Percentiles rank a stretch among this genome's conserved stretches.
These are phyloP conservation scores for Bombyx huttoni DNA, from an alignment of 2,888 invertebrate genomes.

Conservation along the genomic window DNA sequence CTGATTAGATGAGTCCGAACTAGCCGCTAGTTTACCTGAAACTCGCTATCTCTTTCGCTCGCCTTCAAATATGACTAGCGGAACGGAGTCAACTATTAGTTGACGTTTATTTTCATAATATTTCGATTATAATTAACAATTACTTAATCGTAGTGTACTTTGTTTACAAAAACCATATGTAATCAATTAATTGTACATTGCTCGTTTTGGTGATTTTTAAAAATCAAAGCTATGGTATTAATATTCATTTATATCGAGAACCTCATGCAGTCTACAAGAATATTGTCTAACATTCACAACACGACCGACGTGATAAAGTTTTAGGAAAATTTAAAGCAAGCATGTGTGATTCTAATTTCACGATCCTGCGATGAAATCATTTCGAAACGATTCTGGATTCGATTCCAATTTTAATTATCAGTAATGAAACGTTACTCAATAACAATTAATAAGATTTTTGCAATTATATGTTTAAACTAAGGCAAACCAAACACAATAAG, in stretches of 20 bases:
- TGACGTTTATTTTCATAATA: background rate
- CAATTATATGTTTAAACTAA: too few relatives aligned
- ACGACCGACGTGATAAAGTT: slow-evolving; percentile 14
- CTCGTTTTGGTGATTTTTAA: slow-evolving; percentile 4
- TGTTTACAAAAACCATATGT: background rate
- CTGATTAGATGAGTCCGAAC: background rate
- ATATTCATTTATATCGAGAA: slow-evolving; percentile 29
- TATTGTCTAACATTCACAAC: slow-evolving; percentile 54
- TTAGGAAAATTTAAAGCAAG: too few relatives aligned
- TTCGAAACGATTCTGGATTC: too few relatives aligned
- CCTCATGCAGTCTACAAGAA: slow-evolving; percentile 56
- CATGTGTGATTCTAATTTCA: too few relatives aligned
- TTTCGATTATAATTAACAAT: background rate
- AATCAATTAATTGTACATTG: too few relatives aligned
- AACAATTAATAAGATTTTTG: too few relatives aligned
- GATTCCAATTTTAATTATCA: too few relatives aligned
- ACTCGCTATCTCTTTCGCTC: background rate
- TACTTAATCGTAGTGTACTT: background rate
- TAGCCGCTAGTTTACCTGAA: background rate
- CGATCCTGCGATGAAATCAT: too few relatives aligned
- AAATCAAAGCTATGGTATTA: too few relatives aligned
- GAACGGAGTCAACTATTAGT: background rate
- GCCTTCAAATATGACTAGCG: background rate
- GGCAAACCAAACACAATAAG: too few relatives aligned
- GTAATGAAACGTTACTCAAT: too few relatives aligned